Percentiles rank a stretch among this genome's conserved stretches.
Conservation (phyloP, 2,113 vertebrate species). For the Lagopus muta region DNA sequence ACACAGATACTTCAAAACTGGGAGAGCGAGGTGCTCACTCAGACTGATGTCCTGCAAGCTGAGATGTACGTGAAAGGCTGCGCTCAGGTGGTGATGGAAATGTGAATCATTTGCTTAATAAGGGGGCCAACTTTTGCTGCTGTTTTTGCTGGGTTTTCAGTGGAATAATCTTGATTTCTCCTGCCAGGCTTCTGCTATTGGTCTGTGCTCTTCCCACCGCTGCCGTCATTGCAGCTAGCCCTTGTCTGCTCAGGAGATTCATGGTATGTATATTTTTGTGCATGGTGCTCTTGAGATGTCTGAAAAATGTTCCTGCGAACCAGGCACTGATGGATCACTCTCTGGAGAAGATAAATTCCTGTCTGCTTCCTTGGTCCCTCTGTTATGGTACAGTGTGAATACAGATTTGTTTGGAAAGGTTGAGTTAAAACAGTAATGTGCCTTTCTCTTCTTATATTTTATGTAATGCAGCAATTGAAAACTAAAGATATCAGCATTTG, state of each 20-base stretch:
- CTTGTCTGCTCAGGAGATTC: slow-evolving; percentile 67
- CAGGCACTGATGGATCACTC: slow-evolving; percentile 61
- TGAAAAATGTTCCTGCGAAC: slow-evolving; percentile 68
- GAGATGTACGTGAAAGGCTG: neutral
- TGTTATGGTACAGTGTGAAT: slow-evolving; percentile 49
- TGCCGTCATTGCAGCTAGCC: slow-evolving; percentile 56
- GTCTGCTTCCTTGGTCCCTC: slow-evolving; percentile 28
- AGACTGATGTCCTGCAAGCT: neutral
- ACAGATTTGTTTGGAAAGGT: slow-evolving; percentile 49
- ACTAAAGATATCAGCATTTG: neutral
- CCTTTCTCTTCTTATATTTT: slow-evolving; percentile 22
- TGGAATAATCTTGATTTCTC: slow-evolving; percentile 9
- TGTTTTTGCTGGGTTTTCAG: slow-evolving; percentile 14
- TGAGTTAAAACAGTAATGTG: neutral
- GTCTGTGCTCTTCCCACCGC: neutral
- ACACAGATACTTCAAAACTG: neutral
- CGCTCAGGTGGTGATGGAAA: neutral
- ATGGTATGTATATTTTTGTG: slow-evolving; percentile 48
- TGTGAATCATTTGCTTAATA: slow-evolving; percentile 27
- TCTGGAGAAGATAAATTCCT: slow-evolving; percentile 65
- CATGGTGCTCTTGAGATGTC: slow-evolving; percentile 65
- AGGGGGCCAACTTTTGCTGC: neutral
- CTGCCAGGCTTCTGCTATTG: slow-evolving; percentile 30
- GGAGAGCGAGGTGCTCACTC: neutral
- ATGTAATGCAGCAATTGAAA: neutral